phyloP scores from a whole-genome alignment of 2,888 invertebrate genomes.

The Pandemis corylana region DNA sequence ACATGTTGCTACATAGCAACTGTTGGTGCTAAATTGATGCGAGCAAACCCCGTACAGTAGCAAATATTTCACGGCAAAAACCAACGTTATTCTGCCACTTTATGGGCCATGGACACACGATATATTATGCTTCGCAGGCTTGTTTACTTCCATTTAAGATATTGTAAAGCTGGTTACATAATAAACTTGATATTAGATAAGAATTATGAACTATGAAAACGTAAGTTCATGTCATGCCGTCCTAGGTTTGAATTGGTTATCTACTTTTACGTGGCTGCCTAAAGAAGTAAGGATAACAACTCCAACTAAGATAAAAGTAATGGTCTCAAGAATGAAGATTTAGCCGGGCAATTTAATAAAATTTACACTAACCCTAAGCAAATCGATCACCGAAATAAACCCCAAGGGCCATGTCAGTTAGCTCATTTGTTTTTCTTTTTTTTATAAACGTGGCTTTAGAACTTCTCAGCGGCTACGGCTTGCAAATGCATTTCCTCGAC shows the following conservation, averaged over 20 bases:
- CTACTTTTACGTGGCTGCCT: neutral
- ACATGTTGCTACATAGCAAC: neutral
- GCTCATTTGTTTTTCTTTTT: neutral
- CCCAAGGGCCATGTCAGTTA: neutral
- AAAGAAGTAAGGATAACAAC: neutral
- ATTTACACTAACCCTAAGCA: neutral
- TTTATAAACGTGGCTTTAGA: constrained; percentile 17
- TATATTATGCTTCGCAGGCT: constrained; percentile 16
- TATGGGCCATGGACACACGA: constrained; percentile 31
- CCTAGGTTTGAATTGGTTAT: too few relatives aligned
- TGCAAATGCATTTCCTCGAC: constrained; percentile 71
- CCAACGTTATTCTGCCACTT: constrained; percentile 32
- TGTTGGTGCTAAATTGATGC: constrained; percentile 28
- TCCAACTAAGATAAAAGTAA: neutral
- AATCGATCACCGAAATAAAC: neutral
- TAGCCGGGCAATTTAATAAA: neutral
- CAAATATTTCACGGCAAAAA: constrained; percentile 34
- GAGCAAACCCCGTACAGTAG: constrained; percentile 14
- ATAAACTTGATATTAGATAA: too few relatives aligned
- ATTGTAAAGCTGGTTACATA: neutral
- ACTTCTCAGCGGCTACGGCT: constrained; percentile 48
- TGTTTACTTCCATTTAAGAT: constrained; percentile 25
- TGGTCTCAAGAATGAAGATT: too few relatives aligned
- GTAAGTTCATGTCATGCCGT: neutral
- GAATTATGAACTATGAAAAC: too few relatives aligned